A percentile compares a stretch with the other conserved stretches of the same genome.
These are phyloP conservation scores for Mylabris phalerata DNA, from an alignment of 1,140 invertebrate genomes.

Conservation along the genomic window DNA sequence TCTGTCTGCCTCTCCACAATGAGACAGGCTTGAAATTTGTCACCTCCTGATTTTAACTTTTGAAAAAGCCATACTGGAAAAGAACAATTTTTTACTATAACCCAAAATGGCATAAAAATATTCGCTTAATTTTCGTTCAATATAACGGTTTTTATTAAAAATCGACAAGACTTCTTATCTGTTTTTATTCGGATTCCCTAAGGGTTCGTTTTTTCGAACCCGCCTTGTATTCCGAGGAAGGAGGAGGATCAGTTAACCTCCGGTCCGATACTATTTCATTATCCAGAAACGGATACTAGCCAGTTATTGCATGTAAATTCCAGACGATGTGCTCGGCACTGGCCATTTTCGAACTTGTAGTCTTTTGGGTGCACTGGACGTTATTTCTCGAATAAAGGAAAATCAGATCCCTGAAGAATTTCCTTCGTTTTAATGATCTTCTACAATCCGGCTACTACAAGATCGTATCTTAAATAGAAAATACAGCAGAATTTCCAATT, in stretches of 20 bases:
- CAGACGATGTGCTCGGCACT: conserved; percentile 15
- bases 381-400: conserved; percentile 31
- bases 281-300: conserved; percentile 16
- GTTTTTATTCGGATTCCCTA: conserved; percentile 9
- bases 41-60: conserved; percentile 19
- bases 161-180: conserved; percentile 4
- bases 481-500: no score
- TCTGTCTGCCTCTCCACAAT: conserved; percentile 11
- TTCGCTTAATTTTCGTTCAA: no score
- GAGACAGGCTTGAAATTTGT: conserved; percentile 22
- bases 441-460: conserved; percentile 1
- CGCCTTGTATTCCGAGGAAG: background rate
- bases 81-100: background rate
- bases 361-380: conserved; percentile 17
- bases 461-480: background rate
- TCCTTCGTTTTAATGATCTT: conserved; percentile 28
- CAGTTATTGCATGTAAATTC: conserved; percentile 38
- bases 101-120: background rate
- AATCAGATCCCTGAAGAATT: conserved; percentile 34
- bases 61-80: conserved; percentile 8
- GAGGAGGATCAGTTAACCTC: background rate
- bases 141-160: conserved; percentile 1
- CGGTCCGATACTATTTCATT: conserved; percentile 24
- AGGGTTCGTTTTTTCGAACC: background rate
- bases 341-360: conserved; percentile 2